A percentile compares a stretch with the other conserved stretches of the same genome.
Evolutionary conservation across 2,888 invertebrate species (phyloP).

Genomic region (Cotesia congregata): DNA sequence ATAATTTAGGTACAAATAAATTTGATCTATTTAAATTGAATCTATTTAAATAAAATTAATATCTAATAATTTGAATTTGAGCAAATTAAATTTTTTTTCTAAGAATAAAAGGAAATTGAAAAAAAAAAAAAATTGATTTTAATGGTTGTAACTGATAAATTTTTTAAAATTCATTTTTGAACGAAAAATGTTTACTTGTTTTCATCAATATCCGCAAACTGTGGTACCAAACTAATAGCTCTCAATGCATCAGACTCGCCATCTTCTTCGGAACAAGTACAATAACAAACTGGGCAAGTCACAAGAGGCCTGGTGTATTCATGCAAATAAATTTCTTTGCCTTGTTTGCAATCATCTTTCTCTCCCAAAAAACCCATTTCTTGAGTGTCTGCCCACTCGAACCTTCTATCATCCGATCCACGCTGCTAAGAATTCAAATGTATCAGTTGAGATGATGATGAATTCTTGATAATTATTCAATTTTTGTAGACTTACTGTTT

Average conservation of each 20-base stretch:
- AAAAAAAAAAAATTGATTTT: no score
- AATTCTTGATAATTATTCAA: not conserved
- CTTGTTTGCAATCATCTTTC: not conserved
- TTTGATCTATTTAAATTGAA: no score
- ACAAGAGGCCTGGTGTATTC: not conserved
- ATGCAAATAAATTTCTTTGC: not conserved
- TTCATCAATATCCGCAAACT: not conserved
- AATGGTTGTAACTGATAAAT: no score
- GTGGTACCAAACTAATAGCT: not conserved
- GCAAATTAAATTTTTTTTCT: no score
- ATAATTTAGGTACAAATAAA: no score
- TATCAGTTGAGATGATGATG: not conserved
- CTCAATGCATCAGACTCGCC: not conserved
- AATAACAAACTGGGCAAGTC: not conserved
- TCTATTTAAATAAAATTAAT: no score
- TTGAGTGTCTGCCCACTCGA: not conserved
- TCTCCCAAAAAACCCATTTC: not conserved
- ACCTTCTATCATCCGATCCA: not conserved
- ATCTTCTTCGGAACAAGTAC: not conserved
- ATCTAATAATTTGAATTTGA: no score
- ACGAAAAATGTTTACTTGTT: not conserved
- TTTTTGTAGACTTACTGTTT: not conserved
- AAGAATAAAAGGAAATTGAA: no score
- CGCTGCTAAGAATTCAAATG: not conserved
- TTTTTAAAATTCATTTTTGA: not conserved